Evolutionary conservation across 2,113 vertebrate species (phyloP).

Genomic region (Pachypanchax playfairii): DNA sequence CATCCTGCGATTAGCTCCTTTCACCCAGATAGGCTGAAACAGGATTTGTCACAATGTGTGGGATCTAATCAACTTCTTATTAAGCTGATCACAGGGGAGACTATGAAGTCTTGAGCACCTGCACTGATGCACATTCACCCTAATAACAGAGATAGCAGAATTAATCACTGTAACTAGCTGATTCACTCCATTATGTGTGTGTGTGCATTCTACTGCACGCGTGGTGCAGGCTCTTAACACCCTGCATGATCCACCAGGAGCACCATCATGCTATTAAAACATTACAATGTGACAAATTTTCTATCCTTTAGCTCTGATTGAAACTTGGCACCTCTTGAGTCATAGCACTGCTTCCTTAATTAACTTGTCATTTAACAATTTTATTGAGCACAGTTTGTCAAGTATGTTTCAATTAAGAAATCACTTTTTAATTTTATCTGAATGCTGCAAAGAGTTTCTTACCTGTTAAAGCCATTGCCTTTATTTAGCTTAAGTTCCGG

Average conservation of each 20-base stretch:
- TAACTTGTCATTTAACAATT: slow-evolving; percentile 18
- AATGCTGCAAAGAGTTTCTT: background rate
- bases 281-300: background rate
- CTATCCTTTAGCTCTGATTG: slow-evolving; percentile 15
- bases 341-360: slow-evolving; percentile 33
- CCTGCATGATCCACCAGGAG: background rate
- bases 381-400: slow-evolving; percentile 4
- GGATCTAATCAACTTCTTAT: slow-evolving; percentile 22
- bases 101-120: slow-evolving; percentile 23
- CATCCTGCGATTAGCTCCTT: slow-evolving; percentile 47
- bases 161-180: slow-evolving; percentile 24
- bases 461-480: too few relatives aligned
- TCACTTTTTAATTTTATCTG: slow-evolving; percentile 2
- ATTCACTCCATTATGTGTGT: background rate
- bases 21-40: slow-evolving; percentile 6
- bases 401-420: slow-evolving; percentile 37
- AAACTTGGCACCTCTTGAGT: background rate
- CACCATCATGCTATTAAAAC: background rate
- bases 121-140: slow-evolving; percentile 10
- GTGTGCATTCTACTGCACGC: background rate
- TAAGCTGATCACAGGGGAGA: slow-evolving; percentile 33
- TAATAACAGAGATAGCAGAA: slow-evolving; percentile 15
- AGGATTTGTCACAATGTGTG: slow-evolving; percentile 20
- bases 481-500: too few relatives aligned
- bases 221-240: background rate